These are phyloP conservation scores for Eurystomus glaucurus DNA, from an alignment of 2,797 vertebrate species.

Conservation along the genomic window DNA sequence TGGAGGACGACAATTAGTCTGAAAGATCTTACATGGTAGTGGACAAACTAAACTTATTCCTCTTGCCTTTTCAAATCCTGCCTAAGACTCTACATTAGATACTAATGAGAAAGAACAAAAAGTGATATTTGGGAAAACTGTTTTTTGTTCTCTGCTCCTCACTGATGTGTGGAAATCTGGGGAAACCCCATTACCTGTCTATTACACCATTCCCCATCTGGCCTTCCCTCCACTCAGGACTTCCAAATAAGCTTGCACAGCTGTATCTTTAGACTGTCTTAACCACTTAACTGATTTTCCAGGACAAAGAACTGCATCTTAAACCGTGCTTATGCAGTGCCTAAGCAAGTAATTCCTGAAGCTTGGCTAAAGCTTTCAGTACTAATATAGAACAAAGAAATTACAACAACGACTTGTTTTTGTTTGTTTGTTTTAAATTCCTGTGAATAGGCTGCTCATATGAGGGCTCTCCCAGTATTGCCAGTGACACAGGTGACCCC, in stretches of 20 bases:
- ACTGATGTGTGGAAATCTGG: not conserved
- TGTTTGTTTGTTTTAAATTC: not conserved
- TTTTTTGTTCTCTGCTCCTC: not conserved
- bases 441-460: not conserved
- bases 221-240: not conserved
- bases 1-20: not conserved
- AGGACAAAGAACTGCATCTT: not conserved
- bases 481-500: not conserved
- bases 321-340: not conserved
- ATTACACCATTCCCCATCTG: not conserved
- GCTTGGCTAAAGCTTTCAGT: not conserved
- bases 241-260: not conserved
- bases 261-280: not conserved
- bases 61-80: not conserved
- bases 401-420: fast-evolving
- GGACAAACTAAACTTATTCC: not conserved
- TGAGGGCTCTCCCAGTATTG: not conserved
- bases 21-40: not conserved
- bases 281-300: not conserved
- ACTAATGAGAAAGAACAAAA: not conserved
- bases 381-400: not conserved
- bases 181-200: not conserved
- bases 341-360: not conserved
- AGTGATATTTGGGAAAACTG: not conserved
- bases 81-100: not conserved